A percentile compares a stretch with the other conserved stretches of the same genome.
Conservation (phyloP, 2,888 invertebrate species). For the Masnerella sp. region DNA sequence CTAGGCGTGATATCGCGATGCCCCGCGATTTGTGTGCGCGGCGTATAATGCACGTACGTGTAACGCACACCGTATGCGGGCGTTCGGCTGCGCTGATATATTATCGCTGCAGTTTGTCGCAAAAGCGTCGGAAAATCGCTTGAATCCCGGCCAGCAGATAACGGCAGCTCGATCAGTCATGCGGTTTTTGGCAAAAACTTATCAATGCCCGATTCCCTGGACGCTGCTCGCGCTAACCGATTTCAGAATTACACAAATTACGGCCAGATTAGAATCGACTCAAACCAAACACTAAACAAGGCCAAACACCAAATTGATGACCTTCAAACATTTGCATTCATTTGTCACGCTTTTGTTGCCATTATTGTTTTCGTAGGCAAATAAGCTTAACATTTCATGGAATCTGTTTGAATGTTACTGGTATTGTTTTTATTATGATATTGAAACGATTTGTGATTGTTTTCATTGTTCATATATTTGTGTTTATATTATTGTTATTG, state of each 20-base stretch:
- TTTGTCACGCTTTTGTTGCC: no score
- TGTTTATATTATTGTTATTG: no score
- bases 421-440: no score
- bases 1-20: conserved; percentile 48
- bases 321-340: no score
- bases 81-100: conserved; percentile 48
- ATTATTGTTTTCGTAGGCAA: no score
- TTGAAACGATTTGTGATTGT: no score
- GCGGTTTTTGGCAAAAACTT: conserved; percentile 63
- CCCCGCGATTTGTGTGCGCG: conserved; percentile 36
- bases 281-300: conserved; percentile 26
- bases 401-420: no score
- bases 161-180: conserved; percentile 59
- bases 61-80: conserved; percentile 39
- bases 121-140: conserved; percentile 60
- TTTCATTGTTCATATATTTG: no score
- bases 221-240: conserved; percentile 61
- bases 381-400: no score
- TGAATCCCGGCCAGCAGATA: conserved; percentile 62
- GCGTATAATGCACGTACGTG: conserved; percentile 44
- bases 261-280: conserved; percentile 69
- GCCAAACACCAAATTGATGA: no score
- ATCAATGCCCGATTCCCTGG: conserved; percentile 59
- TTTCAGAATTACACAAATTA: conserved; percentile 74
- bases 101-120: conserved; percentile 61